Conservation (phyloP, 2,797 vertebrate genomes). For the Chaenodraco wilsoni region DNA sequence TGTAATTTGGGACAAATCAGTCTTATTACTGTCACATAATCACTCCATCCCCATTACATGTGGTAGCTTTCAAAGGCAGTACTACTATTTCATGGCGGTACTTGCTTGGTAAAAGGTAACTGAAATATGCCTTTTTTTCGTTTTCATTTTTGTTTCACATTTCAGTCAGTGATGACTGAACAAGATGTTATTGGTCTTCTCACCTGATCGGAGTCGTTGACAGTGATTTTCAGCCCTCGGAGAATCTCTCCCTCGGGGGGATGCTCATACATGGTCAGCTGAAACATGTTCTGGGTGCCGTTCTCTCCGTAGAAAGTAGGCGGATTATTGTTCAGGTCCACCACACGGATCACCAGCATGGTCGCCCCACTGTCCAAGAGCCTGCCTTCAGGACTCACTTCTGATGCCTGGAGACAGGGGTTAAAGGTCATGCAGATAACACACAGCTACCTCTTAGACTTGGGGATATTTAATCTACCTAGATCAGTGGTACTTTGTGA, state of each 20-base stretch:
- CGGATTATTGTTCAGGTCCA: conserved; percentile 97
- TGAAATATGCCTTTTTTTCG: background rate
- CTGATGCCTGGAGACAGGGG: conserved; percentile 86
- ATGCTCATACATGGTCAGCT: conserved; percentile 94
- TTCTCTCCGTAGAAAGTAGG: conserved; percentile 95
- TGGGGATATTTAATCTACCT: background rate
- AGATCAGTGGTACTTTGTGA: background rate
- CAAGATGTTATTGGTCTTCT: background rate
- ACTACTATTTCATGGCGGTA: background rate
- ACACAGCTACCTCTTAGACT: background rate
- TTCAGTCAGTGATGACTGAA: background rate
- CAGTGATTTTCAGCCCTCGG: conserved; percentile 92
- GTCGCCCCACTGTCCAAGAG: conserved; percentile 77
- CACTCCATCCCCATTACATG: background rate
- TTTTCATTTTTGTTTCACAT: background rate
- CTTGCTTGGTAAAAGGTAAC: conserved; percentile 3
- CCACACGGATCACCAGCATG: conserved; percentile 88
- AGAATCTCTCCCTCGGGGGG: conserved; percentile 95
- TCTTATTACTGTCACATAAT: conserved; percentile 9
- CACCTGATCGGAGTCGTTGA: conserved; percentile 97
- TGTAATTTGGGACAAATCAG: conserved; percentile 25
- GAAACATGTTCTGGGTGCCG: conserved; percentile 91
- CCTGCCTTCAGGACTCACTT: conserved; percentile 81
- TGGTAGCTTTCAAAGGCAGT: conserved; percentile 10
- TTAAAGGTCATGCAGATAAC: background rate